phyloP scores from a whole-genome alignment of 2,797 vertebrate species.

The Balearica regulorum region DNA sequence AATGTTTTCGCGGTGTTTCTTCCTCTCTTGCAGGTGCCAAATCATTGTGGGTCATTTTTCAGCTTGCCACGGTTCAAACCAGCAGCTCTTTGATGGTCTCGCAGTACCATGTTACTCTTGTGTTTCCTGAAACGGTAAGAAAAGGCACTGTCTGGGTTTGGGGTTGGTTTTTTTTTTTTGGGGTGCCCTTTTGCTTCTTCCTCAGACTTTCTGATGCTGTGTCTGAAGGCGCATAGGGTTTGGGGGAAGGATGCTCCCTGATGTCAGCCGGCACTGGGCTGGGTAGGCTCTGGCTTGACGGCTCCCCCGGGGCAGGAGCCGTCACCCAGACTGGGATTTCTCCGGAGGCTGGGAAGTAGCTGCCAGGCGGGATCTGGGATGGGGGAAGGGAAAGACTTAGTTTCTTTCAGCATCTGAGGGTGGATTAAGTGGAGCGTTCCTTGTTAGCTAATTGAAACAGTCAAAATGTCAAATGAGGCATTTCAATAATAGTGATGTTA shows the following conservation, averaged over 20 bases:
- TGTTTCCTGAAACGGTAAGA: background rate
- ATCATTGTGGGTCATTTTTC: background rate
- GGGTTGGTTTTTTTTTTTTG: background rate
- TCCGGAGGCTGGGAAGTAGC: background rate
- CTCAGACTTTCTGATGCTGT: background rate
- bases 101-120: background rate
- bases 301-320: accelerated
- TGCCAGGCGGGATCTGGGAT: background rate
- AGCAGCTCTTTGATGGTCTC: background rate
- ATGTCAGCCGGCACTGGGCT: background rate
- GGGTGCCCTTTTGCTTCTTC: background rate
- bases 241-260: background rate
- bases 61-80: background rate
- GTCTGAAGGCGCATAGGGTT: background rate
- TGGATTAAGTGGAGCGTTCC: constrained; percentile 42
- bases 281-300: background rate
- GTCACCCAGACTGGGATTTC: background rate
- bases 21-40: background rate
- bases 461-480: constrained; percentile 63
- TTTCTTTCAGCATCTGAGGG: background rate
- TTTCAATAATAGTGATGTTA: constrained; percentile 54
- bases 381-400: constrained; percentile 26
- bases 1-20: background rate
- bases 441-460: constrained; percentile 60
- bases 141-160: background rate